Conservation (phyloP, 2,797 vertebrate species). For the Momotus momota region DNA sequence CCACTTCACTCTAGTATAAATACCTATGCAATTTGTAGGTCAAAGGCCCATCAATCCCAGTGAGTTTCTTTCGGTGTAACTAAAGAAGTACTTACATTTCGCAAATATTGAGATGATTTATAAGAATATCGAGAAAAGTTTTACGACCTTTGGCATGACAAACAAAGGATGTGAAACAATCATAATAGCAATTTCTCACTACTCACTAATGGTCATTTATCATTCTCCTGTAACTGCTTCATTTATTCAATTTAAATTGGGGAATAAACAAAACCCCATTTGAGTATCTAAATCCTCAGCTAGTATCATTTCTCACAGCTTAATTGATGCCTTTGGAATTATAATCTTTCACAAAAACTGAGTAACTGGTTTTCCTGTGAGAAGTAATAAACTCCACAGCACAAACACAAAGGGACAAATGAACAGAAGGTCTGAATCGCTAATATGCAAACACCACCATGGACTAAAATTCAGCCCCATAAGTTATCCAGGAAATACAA, state of each 20-base stretch:
- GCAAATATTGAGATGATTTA: constrained; percentile 27
- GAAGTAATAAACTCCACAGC: not conserved
- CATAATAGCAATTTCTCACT: not conserved
- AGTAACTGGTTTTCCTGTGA: not conserved
- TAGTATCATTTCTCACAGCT: not conserved
- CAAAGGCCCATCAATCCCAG: constrained; percentile 9
- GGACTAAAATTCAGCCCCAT: not conserved
- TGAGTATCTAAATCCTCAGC: not conserved
- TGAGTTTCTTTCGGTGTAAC: not conserved
- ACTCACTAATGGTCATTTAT: not conserved
- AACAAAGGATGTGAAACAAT: constrained; percentile 6
- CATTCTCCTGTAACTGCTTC: not conserved
- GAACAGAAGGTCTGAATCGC: not conserved
- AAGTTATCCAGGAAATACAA: not conserved
- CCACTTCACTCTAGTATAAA: not conserved
- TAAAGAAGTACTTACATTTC: constrained; percentile 35
- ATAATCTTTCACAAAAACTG: not conserved
- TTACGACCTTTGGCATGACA: not conserved
- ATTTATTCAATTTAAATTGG: not conserved
- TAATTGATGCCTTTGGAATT: not conserved
- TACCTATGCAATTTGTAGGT: constrained; percentile 4
- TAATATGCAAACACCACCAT: not conserved
- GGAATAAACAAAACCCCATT: not conserved
- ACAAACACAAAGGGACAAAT: not conserved
- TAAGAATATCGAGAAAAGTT: not conserved